Conservation (phyloP, 2,113 vertebrate species). For the Microcebus murinus region DNA sequence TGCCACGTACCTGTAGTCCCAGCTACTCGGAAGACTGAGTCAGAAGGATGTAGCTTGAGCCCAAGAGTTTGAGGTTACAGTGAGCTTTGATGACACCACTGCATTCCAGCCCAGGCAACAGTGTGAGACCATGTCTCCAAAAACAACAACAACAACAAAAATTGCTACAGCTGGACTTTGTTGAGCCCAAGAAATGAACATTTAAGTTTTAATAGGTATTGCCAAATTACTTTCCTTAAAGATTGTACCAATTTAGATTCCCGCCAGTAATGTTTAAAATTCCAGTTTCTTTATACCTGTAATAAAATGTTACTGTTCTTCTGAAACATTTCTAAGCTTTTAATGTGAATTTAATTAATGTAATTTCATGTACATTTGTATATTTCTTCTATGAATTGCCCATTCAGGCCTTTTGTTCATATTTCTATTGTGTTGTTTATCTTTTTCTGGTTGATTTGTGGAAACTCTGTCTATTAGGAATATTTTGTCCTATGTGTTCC, state of each 20-base stretch:
- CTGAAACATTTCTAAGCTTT: background rate
- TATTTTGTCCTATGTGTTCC: background rate
- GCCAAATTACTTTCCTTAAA: background rate
- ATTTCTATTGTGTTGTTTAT: background rate
- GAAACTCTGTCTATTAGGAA: background rate
- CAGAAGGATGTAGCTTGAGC: no score
- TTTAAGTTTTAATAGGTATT: background rate
- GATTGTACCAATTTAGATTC: background rate
- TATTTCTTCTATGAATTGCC: background rate
- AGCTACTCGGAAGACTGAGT: no score
- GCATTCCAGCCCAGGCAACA: no score
- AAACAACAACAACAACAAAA: no score
- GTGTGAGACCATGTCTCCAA: no score
- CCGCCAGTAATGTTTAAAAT: background rate
- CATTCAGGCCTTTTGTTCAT: background rate
- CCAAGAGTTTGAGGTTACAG: no score
- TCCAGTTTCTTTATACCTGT: background rate
- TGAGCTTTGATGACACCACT: no score
- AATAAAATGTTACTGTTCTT: background rate
- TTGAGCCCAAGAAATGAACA: background rate
- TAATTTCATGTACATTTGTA: background rate
- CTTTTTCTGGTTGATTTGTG: conserved; percentile 28
- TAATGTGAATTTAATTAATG: conserved; percentile 3
- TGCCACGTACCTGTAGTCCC: no score
- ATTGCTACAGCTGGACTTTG: background rate